Evolutionary conservation across 2,888 invertebrate species (phyloP), one percentile per base, ranked within the genome.

Genomic region (Nematopogon swammerdamellus): DNA sequence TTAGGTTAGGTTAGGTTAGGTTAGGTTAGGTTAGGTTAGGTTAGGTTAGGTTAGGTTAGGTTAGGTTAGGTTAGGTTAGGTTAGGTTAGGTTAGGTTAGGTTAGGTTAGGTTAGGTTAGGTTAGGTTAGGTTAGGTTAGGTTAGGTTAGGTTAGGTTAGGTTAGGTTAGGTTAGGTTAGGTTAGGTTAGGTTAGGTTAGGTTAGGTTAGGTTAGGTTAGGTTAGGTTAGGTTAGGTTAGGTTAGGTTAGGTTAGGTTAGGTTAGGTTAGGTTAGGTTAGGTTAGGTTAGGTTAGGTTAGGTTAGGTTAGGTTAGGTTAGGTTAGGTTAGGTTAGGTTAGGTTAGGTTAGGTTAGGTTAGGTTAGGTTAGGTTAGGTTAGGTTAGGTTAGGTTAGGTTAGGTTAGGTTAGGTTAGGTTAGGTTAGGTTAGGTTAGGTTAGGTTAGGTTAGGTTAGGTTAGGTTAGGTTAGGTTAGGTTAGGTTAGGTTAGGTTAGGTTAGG

Each of bases 1-100:
- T 45, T 45, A 45, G 45, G 45, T 45, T 45, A 45, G 45, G 45
- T 45, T 45, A 45, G 45, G 45, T 45, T 45, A 45, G 45, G 45
- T 45, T 45, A 45, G 45, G 45, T n/a, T n/a, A n/a, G 45, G 45
- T 45, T 45, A 45, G 45, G 45, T 45, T 45, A 45, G 45, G 45
- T 45, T 45, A 45, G 45, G 45, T 45, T 45, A 45, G 45, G 45
- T 45, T 45, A 45, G 45, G 45, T 45, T 45, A 45, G 45, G 45
- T 45, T 45, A 45, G 45, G 45, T 45, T 45, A 45, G 45, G 45
- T 45, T 45, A 45, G 45, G 45, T 45, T 45, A 45, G 45, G 45
- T 45, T 45, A 45, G 45, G 45, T 45, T 45, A 45, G 45, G 45
- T 45, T 45, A 45, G 45, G 45, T 45, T 45, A 45, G 45, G 45